phyloP scores from a whole-genome alignment of 2,888 invertebrate genomes.

The Rutpela maculata region DNA sequence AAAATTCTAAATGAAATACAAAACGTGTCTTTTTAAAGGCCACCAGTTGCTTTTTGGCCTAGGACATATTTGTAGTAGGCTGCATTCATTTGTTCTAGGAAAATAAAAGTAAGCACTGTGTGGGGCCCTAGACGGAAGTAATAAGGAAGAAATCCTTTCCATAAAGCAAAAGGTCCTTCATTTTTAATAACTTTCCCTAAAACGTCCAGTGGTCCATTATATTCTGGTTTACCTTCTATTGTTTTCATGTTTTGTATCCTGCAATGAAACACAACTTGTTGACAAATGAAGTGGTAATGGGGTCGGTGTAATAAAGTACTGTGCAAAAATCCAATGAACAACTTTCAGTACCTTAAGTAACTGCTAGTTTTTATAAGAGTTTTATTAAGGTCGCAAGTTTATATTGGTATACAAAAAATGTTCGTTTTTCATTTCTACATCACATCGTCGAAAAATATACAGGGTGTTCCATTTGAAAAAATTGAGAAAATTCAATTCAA shows the following conservation, averaged over 20 bases:
- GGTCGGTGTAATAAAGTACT: not conserved
- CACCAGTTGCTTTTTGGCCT: constrained; percentile 51
- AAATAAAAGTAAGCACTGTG: constrained; percentile 97
- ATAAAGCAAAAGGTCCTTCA: constrained; percentile 95
- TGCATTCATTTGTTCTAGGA: constrained; percentile 95
- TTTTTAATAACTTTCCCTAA: constrained; percentile 85
- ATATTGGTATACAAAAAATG: too few relatives aligned
- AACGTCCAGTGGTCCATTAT: constrained; percentile 88
- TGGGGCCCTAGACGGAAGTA: constrained; percentile 98
- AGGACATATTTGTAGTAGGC: constrained; percentile 77
- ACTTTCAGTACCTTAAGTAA: too few relatives aligned
- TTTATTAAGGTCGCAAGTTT: too few relatives aligned
- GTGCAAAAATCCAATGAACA: too few relatives aligned
- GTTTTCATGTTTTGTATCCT: constrained; percentile 98
- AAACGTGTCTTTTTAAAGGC: constrained; percentile 33
- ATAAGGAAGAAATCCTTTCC: constrained; percentile 99
- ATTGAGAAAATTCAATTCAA: too few relatives aligned
- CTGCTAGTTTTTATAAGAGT: too few relatives aligned
- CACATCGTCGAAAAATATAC: too few relatives aligned
- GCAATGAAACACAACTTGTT: not conserved
- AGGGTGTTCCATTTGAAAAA: too few relatives aligned
- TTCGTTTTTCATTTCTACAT: too few relatives aligned
- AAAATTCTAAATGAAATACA: not conserved
- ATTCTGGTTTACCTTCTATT: constrained; percentile 92
- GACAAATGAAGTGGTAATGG: not conserved